Base-by-base conservation (phyloP, 2,113 vertebrate species). In the Sprattus sprattus region DNA sequence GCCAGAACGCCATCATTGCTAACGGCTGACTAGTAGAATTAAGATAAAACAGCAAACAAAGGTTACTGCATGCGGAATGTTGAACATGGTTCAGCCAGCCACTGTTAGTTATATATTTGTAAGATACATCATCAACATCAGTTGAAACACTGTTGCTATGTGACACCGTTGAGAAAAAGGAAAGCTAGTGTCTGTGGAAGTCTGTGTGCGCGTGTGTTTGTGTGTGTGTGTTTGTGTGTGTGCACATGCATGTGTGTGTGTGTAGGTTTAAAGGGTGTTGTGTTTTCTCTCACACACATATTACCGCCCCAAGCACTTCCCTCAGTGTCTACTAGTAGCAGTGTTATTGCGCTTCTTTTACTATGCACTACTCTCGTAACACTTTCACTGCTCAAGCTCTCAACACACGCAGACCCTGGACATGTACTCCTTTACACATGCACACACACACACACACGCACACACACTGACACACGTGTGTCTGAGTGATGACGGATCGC, bases 31-130 rank as follows among this genome's bases (percentile, higher is more conserved):
- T 15, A 13, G 71, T 39, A 39, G 67, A 75, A 75, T 75, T 75
- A 78, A 78, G 71, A 78, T 78, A 78, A 78, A 78, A 78, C 71
- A 32, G 28, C 28, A 75, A 15, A 75, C 71, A 78, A 78, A 78
- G 71, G 71, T 78, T 78, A 78, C 28, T 32, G 28, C 13, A 32
- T 78, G 71, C 11, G 13, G 32, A 28, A 78, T 78, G 13, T 20
- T 16, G 71, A 78, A 78, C 13, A 39, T 32, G 71, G 71, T 32
- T 78, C 25, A 78, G 5, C 67, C 11, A 39, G n/a, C 25, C 25
- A 67, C 39, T 32, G 13, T 75, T 39, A 75, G 9, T 4, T 32
- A 32, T 75, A 11, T 32, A 52, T 67, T 67, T 67, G 22, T 67
- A 8, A 25, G n/a, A 5, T 25, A 9, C 22, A n/a, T 22, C 22